Evolutionary conservation across 2,113 vertebrate species (phyloP), one percentile per base, ranked within the genome.

Genomic region (Silurus meridionalis): DNA sequence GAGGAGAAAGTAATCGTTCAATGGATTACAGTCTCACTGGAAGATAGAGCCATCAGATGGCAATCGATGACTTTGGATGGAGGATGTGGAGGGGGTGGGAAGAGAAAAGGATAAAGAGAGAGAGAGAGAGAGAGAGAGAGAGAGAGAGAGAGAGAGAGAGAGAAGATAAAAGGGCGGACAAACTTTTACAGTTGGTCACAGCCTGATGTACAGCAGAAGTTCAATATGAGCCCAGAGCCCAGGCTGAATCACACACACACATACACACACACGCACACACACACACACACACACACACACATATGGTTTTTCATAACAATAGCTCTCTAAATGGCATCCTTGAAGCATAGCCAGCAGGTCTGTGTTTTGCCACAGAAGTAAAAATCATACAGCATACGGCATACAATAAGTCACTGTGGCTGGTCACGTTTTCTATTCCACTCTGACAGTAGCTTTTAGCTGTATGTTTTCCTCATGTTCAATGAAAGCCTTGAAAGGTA

Each of bases 1-100:
- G 52, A 48, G 50, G 25, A 83, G 67, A 83, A 83, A 77, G 60
- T 19, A 83, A 87, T 83, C 10, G 14, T 52, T 87, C 37, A 57
- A 86, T 82, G 85, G 80, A 82, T 86, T 82, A 72, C 48, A 86
- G 69, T 75, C 58, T 55, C 58, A 55, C 55, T 61, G 69, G 58
- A 86, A 64, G 80, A 82, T 66, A 77, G 37, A 86, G 85, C 57
- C 66, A 86, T 82, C 85, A 64, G 67, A 75, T 55, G 25, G n/a
- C n/a, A 82, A 86, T 86, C 85, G 8, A 82, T 86, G 50, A 74
- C 48, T 52, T 58, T 52, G 48, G 15, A 50, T 77, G 21, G 57
- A 53, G 58, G 28, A 66, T 79, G 23, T 66, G 10, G 25, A 53
- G 48, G 3, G 5, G 25, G 25, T 19, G 6, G 63, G 13, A 8